phyloP scores from a whole-genome alignment of 2,797 vertebrate species.

The Scarus forsteni region DNA sequence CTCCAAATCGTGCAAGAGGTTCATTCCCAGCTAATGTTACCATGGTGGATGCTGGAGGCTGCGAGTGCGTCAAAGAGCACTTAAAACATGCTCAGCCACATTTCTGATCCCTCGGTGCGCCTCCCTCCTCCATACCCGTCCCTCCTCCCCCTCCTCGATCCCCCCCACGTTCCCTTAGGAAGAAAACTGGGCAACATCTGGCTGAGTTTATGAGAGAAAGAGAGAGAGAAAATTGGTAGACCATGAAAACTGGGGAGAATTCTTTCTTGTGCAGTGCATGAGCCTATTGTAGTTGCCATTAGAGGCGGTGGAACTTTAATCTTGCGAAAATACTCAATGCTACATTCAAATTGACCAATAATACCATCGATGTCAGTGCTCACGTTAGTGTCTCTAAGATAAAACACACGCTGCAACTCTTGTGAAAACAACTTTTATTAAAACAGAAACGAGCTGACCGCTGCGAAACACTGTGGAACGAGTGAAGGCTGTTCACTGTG shows the following conservation, averaged over 20 bases:
- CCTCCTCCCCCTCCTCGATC: slow-evolving; percentile 30
- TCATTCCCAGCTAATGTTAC: slow-evolving; percentile 56
- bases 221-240: slow-evolving; percentile 75
- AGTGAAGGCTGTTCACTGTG: slow-evolving; percentile 69
- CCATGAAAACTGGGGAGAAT: slow-evolving; percentile 80
- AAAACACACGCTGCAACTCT: slow-evolving; percentile 53
- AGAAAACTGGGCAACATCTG: slow-evolving; percentile 87
- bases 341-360: slow-evolving; percentile 56
- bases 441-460: slow-evolving; percentile 91
- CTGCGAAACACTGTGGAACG: slow-evolving; percentile 90
- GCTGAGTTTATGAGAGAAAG: slow-evolving; percentile 84
- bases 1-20: slow-evolving; percentile 21
- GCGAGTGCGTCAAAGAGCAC: slow-evolving; percentile 61
- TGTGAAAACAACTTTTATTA: slow-evolving; percentile 92
- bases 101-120: slow-evolving; percentile 65
- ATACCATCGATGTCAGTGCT: slow-evolving; percentile 39
- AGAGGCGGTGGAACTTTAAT: slow-evolving; percentile 67
- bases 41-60: slow-evolving; percentile 57
- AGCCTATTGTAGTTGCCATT: slow-evolving; percentile 75
- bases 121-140: slow-evolving; percentile 32
- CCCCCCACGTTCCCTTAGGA: slow-evolving; percentile 71
- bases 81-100: slow-evolving; percentile 78
- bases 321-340: slow-evolving; percentile 72
- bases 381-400: slow-evolving; percentile 49
- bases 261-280: slow-evolving; percentile 68